Conservation (phyloP, 2,797 vertebrate genomes). For the Lithobates pipiens region DNA sequence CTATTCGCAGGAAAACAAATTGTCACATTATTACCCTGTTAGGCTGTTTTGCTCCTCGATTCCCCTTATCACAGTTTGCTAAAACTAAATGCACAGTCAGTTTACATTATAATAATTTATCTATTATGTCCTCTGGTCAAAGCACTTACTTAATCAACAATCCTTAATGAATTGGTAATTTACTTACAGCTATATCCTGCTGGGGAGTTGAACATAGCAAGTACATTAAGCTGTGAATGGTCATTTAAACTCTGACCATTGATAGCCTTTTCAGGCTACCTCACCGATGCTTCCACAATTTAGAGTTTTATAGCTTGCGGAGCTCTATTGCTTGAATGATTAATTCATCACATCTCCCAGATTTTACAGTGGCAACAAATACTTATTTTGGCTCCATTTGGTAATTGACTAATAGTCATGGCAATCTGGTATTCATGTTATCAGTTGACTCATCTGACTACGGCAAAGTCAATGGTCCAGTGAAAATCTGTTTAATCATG, state of each 20-base stretch:
- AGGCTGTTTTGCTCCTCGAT: slow-evolving; percentile 50
- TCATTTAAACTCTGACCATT: slow-evolving; percentile 62
- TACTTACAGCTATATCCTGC: slow-evolving; percentile 60
- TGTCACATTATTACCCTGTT: slow-evolving; percentile 53
- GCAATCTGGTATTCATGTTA: slow-evolving; percentile 15
- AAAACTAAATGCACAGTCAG: slow-evolving; percentile 55
- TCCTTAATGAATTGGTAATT: slow-evolving; percentile 63
- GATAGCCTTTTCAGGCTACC: slow-evolving; percentile 55
- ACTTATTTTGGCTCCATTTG: slow-evolving; percentile 36
- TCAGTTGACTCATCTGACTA: slow-evolving; percentile 33
- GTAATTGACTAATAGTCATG: slow-evolving; percentile 31
- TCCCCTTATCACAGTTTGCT: slow-evolving; percentile 58
- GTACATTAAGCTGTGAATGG: slow-evolving; percentile 61
- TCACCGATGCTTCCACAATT: slow-evolving; percentile 44
- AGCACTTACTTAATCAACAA: slow-evolving; percentile 63
- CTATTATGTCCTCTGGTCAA: slow-evolving; percentile 62
- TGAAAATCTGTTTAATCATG: slow-evolving; percentile 28
- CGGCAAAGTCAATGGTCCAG: slow-evolving; percentile 18
- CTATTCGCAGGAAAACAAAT: slow-evolving; percentile 50
- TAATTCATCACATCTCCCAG: slow-evolving; percentile 37
- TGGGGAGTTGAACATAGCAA: slow-evolving; percentile 58
- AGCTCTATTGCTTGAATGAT: slow-evolving; percentile 42
- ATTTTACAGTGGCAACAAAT: slow-evolving; percentile 38
- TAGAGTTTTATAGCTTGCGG: slow-evolving; percentile 51
- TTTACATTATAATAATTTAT: slow-evolving; percentile 61